These are phyloP conservation scores for Calephelis virginiensis DNA, from an alignment of 1,140 invertebrate species.

Conservation along the genomic window DNA sequence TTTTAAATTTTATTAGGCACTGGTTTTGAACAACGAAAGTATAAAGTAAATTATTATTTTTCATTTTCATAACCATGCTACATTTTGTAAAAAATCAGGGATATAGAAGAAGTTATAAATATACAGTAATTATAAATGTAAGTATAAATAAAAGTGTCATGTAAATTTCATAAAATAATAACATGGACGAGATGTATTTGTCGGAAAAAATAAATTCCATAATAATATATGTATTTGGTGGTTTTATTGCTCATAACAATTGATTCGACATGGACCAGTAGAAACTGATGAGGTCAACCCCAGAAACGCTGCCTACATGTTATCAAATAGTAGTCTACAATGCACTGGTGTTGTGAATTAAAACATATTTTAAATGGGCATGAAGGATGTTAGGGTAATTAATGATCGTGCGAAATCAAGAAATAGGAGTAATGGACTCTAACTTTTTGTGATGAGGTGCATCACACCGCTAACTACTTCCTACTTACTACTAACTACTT, in stretches of 20 bases:
- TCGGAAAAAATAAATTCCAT: slow-evolving; percentile 25
- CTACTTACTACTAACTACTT: too few species aligned
- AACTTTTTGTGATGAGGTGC: too few species aligned
- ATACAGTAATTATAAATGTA: slow-evolving; percentile 26
- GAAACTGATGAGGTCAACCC: too few species aligned
- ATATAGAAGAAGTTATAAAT: slow-evolving; percentile 30
- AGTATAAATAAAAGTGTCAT: slow-evolving; percentile 21
- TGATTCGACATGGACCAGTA: too few species aligned
- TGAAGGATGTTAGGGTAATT: too few species aligned
- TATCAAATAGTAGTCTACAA: too few species aligned
- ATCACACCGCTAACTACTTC: too few species aligned
- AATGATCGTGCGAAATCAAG: too few species aligned
- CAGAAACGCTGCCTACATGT: too few species aligned
- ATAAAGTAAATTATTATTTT: slow-evolving; percentile 24
- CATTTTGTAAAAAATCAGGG: slow-evolving; percentile 27
- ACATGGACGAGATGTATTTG: slow-evolving; percentile 26
- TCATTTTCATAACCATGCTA: slow-evolving; percentile 28
- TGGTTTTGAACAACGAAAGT: slow-evolving; percentile 38
- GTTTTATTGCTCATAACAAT: slow-evolving; percentile 31
- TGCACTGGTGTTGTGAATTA: too few species aligned
- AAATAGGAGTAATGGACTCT: too few species aligned
- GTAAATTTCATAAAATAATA: slow-evolving; percentile 29
- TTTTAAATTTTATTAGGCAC: slow-evolving; percentile 17
- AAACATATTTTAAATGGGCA: too few species aligned
- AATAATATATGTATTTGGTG: slow-evolving; percentile 23